phyloP scores from a whole-genome alignment of 2,888 invertebrate genomes.

The Morinoia aosen region DNA sequence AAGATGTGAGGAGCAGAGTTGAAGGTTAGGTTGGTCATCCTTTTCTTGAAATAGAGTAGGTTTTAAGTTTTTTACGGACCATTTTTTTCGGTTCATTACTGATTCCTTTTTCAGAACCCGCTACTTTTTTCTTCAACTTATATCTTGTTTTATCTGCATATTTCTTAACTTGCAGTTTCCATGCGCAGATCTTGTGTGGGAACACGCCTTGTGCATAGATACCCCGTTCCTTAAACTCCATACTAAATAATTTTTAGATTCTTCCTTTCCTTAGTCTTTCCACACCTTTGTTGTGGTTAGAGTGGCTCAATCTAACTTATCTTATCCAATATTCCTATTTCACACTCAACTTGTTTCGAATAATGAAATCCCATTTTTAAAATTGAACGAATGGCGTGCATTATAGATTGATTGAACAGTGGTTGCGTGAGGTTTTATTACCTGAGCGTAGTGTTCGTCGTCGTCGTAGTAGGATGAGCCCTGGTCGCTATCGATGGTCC shows the following conservation, averaged over 20 bases:
- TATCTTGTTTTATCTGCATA: neutral
- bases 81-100: no score
- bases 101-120: no score
- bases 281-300: neutral
- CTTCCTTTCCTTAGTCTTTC: no score
- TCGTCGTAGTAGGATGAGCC: neutral
- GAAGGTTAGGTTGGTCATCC: no score
- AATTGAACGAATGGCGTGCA: neutral
- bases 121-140: neutral
- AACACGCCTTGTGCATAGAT: no score
- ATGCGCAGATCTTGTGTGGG: neutral
- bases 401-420: neutral
- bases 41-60: no score
- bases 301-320: neutral
- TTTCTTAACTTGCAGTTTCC: neutral
- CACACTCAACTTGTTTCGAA: neutral
- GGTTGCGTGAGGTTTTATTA: neutral
- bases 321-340: no score
- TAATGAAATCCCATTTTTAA: neutral
- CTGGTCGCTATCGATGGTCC: neutral
- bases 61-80: no score
- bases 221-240: no score
- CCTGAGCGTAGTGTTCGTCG: neutral
- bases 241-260: neutral
- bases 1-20: neutral